Evolutionary conservation across 2,888 invertebrate genomes (phyloP).

Genomic region (Biston stratarius): DNA sequence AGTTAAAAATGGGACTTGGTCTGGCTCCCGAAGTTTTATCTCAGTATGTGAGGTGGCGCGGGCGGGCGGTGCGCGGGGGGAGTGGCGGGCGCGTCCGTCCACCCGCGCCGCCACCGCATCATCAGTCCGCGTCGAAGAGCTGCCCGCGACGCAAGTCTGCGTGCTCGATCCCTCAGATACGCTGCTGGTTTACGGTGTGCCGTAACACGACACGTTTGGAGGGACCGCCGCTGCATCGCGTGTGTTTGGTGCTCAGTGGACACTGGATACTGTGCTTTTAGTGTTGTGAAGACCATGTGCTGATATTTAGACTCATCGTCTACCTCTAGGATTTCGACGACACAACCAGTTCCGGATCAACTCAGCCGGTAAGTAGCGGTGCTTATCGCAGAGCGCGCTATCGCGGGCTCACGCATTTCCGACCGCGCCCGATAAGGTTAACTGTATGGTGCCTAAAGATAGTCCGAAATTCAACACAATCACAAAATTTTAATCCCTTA

Average conservation of each 20-base stretch:
- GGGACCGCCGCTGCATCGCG: slow-evolving; percentile 81
- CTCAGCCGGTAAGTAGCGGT: slow-evolving; percentile 85
- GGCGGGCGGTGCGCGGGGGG: slow-evolving; percentile 58
- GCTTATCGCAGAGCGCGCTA: slow-evolving; percentile 84
- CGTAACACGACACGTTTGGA: slow-evolving; percentile 87
- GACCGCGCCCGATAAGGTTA: slow-evolving; percentile 84
- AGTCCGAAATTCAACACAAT: slow-evolving; percentile 52
- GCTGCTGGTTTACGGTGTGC: slow-evolving; percentile 86
- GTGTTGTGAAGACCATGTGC: slow-evolving; percentile 83
- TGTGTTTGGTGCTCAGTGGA: slow-evolving; percentile 82
- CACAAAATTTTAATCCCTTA: neutral
- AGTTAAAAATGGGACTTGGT: slow-evolving; percentile 81
- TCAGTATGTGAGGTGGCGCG: slow-evolving; percentile 73
- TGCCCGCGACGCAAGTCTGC: slow-evolving; percentile 81
- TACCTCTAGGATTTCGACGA: slow-evolving; percentile 79
- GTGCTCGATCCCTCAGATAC: slow-evolving; percentile 85
- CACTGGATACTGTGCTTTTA: slow-evolving; percentile 79
- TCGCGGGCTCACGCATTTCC: slow-evolving; percentile 85
- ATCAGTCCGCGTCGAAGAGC: slow-evolving; percentile 84
- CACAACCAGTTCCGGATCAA: slow-evolving; percentile 83
- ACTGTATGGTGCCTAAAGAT: slow-evolving; percentile 64
- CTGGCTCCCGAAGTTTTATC: slow-evolving; percentile 83
- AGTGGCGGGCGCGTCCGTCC: slow-evolving; percentile 78
- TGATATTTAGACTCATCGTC: slow-evolving; percentile 69
- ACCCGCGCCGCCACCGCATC: slow-evolving; percentile 81